Percentiles rank a stretch among this genome's conserved stretches.
These are phyloP conservation scores for Drosophila bunnanda DNA, from an alignment of 2,888 invertebrate genomes.

Conservation along the genomic window DNA sequence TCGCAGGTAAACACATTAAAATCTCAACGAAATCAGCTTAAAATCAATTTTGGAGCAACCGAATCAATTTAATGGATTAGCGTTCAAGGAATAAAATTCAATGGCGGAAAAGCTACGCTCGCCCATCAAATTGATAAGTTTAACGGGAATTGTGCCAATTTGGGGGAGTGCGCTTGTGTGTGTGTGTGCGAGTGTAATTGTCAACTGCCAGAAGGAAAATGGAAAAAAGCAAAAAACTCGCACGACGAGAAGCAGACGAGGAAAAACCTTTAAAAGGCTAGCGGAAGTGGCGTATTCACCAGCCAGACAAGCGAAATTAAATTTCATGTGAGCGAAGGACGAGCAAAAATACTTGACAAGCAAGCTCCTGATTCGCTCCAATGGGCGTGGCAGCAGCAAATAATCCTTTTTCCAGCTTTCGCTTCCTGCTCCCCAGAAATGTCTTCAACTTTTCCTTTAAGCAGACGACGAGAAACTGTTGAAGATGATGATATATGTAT, in stretches of 20 bases:
- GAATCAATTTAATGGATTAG: conserved; percentile 82
- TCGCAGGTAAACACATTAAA: conserved; percentile 50
- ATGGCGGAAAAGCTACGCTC: conserved; percentile 47
- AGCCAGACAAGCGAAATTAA: conserved; percentile 77
- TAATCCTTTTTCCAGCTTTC: conserved; percentile 61
- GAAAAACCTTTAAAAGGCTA: conserved; percentile 51
- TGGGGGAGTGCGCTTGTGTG: conserved; percentile 40
- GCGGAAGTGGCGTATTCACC: conserved; percentile 44
- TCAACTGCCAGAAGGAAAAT: conserved; percentile 52
- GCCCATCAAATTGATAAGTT: conserved; percentile 77
- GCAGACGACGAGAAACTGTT: conserved; percentile 47
- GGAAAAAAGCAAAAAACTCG: not conserved
- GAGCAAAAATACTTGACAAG: conserved; percentile 57
- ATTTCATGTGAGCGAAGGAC: conserved; percentile 52
- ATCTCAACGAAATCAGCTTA: conserved; percentile 70
- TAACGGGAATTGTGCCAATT: conserved; percentile 80
- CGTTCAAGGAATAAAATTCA: conserved; percentile 55
- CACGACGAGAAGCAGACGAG: conserved; percentile 5
- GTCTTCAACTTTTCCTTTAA: conserved; percentile 66
- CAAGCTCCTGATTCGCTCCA: conserved; percentile 44
- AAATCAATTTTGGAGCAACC: conserved; percentile 76
- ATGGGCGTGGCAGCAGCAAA: conserved; percentile 58
- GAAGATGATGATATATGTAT: conserved; percentile 43
- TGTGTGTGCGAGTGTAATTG: conserved; percentile 53
- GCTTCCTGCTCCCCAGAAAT: conserved; percentile 42